Evolutionary conservation across 1,140 invertebrate species (phyloP).

Genomic region (Drosophila carrolli): DNA sequence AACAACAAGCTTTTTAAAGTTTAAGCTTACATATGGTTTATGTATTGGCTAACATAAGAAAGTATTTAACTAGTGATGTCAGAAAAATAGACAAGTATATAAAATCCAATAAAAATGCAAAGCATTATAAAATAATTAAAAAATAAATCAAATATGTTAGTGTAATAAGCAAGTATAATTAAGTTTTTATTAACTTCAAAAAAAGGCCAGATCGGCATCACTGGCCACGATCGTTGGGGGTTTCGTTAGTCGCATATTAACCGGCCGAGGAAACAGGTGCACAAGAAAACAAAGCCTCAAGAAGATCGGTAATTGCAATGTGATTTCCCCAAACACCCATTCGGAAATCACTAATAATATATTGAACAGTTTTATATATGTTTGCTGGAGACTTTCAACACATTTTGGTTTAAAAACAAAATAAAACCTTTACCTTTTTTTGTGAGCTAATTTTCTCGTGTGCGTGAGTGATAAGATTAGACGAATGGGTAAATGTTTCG

Average conservation of each 20-base stretch:
- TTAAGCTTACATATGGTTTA: neutral
- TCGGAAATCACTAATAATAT: slow-evolving; percentile 13
- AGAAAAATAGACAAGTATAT: too few relatives aligned
- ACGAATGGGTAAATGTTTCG: slow-evolving; percentile 16
- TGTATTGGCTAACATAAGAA: neutral
- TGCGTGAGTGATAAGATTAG: slow-evolving; percentile 43
- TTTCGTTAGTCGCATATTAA: slow-evolving; percentile 62
- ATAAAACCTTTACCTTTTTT: neutral
- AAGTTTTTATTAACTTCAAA: neutral
- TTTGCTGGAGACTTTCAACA: neutral
- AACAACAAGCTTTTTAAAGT: neutral
- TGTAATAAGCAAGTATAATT: too few relatives aligned
- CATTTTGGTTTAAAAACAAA: slow-evolving; percentile 2
- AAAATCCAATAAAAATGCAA: neutral
- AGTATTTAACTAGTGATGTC: neutral
- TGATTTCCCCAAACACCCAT: slow-evolving; percentile 9
- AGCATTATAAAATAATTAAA: neutral
- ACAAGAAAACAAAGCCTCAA: slow-evolving; percentile 16
- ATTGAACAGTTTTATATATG: neutral
- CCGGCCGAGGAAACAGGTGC: slow-evolving; percentile 60
- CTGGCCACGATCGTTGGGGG: slow-evolving; percentile 1
- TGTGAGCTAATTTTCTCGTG: neutral
- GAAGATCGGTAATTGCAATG: slow-evolving; percentile 53
- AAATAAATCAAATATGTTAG: neutral
- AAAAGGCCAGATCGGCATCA: neutral